A percentile compares a stretch with the other conserved stretches of the same genome.
Conservation (phyloP, 2,797 vertebrate species). For the Mus minutoides region DNA sequence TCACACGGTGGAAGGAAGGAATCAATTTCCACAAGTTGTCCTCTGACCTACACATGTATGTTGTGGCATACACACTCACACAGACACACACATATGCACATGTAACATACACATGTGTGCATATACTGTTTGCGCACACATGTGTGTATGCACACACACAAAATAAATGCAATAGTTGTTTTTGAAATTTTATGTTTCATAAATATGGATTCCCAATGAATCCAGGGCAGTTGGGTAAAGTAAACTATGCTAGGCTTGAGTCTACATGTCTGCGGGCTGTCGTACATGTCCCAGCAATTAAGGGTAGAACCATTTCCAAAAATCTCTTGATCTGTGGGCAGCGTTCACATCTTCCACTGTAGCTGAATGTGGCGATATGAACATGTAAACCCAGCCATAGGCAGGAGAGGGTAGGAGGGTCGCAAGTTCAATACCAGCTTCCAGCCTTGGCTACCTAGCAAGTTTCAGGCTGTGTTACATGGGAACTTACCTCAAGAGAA, state of each 20-base stretch:
- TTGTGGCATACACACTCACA: background rate
- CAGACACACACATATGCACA: background rate
- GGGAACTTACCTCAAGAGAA: background rate
- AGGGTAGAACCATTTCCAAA: background rate
- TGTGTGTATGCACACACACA: background rate
- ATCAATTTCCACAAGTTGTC: background rate
- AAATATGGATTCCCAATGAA: background rate
- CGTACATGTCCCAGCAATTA: background rate
- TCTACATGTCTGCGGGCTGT: background rate
- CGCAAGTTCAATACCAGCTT: background rate
- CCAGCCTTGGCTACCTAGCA: background rate
- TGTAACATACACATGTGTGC: background rate
- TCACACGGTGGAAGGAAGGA: background rate
- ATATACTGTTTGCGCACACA: background rate
- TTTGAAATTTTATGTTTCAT: background rate
- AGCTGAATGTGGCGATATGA: too few relatives aligned
- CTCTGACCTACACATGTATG: background rate
- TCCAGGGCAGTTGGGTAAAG: background rate
- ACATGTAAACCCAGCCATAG: background rate
- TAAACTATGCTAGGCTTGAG: background rate
- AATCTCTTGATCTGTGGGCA: constrained; percentile 21
- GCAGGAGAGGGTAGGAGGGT: background rate
- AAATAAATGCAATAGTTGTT: background rate
- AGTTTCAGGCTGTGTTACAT: background rate
- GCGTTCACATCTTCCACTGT: background rate